Base-by-base conservation (phyloP, 1,140 invertebrate genomes). In the Zaprionus nigranus region DNA sequence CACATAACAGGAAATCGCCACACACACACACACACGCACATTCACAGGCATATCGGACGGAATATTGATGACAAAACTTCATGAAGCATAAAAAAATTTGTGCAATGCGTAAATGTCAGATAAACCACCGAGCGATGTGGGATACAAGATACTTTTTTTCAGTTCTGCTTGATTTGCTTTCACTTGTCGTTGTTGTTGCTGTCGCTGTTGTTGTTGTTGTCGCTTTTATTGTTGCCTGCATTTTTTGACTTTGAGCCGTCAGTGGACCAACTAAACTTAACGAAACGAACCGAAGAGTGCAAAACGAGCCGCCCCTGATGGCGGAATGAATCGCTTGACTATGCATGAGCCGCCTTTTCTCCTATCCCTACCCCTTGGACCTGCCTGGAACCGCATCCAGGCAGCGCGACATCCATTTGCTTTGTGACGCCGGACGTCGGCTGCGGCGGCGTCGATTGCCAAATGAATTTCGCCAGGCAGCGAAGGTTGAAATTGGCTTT, bases 401-500 rank as follows among this genome's bases (percentile, higher is more conserved):
- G 22, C 49, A 56, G 38, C n/a, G 71, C 34, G 38, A 53, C 68
- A 71, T 69, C 60, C 68, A 71, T 69, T 61, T 62, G 54, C 28
- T 22, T 28, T 24, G 15, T 53, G 24, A 40, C 26, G 11, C 46
- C 69, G 40, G 40, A 46, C 40, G 15, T 53, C 13, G 58, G 56
- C 58, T 24, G 66, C 20, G 28, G 24, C 57, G 69, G 40, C 54
- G 71, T 77, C 68, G 83, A 87, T 87, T 87, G 83, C 65, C 81
- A 88, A 90, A 84, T 88, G 84, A 88, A 81, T 88, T 88, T 83
- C 71, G 84, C 73, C 83, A 88, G 75, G 66, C 81, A 88, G 85
- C 78, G 78, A 78, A 87, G 84, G 84, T 83, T 87, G 84, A 87
- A 87, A 87, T 87, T 87, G 84, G 84, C 84, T 83, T 88, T 78